phyloP scores from a whole-genome alignment of 37 sponge, comb jelly and placozoan species.

The Mnemiopsis leidyi region DNA sequence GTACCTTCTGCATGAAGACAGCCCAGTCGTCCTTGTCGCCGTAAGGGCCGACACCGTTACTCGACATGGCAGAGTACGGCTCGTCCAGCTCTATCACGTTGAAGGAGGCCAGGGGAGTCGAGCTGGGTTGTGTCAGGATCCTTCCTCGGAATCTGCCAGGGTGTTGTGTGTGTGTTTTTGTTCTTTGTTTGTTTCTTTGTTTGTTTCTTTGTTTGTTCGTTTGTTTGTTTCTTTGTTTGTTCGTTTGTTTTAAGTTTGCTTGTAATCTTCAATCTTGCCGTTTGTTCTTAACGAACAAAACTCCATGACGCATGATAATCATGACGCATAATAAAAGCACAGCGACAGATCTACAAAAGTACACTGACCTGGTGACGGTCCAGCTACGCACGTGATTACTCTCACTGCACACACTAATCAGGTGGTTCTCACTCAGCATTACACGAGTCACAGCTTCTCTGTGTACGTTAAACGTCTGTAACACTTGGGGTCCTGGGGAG shows the following conservation, averaged over 20 bases:
- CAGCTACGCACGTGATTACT: slow-evolving; percentile 90
- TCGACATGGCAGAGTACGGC: slow-evolving; percentile 73
- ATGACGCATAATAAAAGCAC: no score
- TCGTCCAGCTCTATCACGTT: slow-evolving; percentile 91
- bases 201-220: no score
- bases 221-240: no score
- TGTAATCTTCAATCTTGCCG: no score
- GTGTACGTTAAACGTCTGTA: slow-evolving; percentile 92
- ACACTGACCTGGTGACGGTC: slow-evolving; percentile 79
- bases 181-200: no score
- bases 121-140: slow-evolving; percentile 95
- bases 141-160: slow-evolving; percentile 89
- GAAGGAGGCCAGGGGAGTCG: slow-evolving; percentile 90
- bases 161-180: no score
- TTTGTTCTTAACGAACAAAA: no score
- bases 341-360: no score
- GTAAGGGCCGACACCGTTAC: slow-evolving; percentile 70
- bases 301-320: no score
- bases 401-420: slow-evolving; percentile 72
- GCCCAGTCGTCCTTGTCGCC: slow-evolving; percentile 73
- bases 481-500: slow-evolving; percentile 76
- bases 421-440: slow-evolving; percentile 93
- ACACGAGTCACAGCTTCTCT: slow-evolving; percentile 78
- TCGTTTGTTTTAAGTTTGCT: no score
- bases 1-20: slow-evolving; percentile 65